These are phyloP conservation scores for Dasysyrphus albostriatus DNA, from an alignment of 2,888 invertebrate genomes.

Conservation along the genomic window DNA sequence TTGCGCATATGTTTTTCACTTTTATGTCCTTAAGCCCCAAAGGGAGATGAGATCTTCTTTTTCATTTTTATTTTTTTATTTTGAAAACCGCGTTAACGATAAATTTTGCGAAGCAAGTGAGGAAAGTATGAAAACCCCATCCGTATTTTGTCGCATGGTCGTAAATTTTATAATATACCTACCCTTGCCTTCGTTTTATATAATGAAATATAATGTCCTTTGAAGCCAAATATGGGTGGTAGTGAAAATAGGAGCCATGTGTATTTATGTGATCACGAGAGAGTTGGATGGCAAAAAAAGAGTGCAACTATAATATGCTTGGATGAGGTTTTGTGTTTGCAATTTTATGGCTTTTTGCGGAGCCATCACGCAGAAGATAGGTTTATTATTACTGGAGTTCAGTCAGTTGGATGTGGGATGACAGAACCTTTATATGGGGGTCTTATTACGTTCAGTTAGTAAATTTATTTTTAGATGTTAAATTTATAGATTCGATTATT, in stretches of 20 bases:
- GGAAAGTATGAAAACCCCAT: constrained; percentile 54
- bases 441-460: background rate
- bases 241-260: background rate
- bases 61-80: background rate
- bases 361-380: constrained; percentile 33
- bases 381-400: constrained; percentile 45
- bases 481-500: background rate
- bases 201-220: constrained; percentile 34
- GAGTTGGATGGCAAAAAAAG: constrained; percentile 29
- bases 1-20: constrained; percentile 40
- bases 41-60: constrained; percentile 42
- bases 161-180: constrained; percentile 51
- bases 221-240: background rate
- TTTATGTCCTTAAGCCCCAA: constrained; percentile 31
- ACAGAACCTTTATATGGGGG: constrained; percentile 17
- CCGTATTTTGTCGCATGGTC: constrained; percentile 49
- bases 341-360: constrained; percentile 64
- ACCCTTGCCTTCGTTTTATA: background rate
- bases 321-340: constrained; percentile 62
- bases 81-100: constrained; percentile 56
- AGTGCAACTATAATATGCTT: constrained; percentile 60
- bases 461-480: background rate
- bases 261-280: background rate
- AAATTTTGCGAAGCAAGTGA: constrained; percentile 43
- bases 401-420: background rate